Base-by-base conservation (phyloP, 1,140 invertebrate genomes). In the Arctopsyche grandis region DNA sequence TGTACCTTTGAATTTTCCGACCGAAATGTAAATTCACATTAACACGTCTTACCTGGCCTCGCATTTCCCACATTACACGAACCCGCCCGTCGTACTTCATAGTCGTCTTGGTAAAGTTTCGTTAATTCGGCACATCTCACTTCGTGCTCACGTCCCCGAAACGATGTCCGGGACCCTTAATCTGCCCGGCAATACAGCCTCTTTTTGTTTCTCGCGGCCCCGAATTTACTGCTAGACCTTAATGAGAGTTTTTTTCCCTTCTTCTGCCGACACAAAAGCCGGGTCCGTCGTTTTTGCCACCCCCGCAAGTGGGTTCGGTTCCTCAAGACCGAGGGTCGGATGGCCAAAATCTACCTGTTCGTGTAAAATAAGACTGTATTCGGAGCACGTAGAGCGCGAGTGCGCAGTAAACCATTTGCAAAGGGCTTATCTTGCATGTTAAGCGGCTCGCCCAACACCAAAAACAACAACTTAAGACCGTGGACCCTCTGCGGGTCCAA, bases 361-460 rank as follows among this genome's bases (percentile, higher is more conserved):
- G 44, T 52, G 48, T 74, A 56, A 74, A 74, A 74, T 24, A 48
- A n/a, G 48, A 24, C n/a, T 74, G 44, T 74, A 74, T 74, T 48
- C 71, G 46, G 16, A n/a, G 43, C 71, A 74, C 71, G 70, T 73
- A 73, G 44, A 48, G 70, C 70, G 70, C 19, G 71, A 74, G 71
- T 74, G 71, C 71, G 71, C 71, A 74, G 44, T 74, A 74, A 74
- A 74, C 71, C 71, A 74, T 74, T 74, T 74, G 71, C 71, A 74
- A 74, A 56, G 24, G 71, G n/a, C 71, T 74, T 74, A 74, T 74
- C 71, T 74, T 74, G 71, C 71, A 74, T 74, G 71, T 74, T 74
- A 74, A 74, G 71, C 71, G 71, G 19, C 71, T 48, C 16, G 9
- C 10, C 16, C 44, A 48, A 46, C n/a, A 48, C 71, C 71, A 74